Percentiles rank a stretch among this genome's conserved stretches.
Evolutionary conservation across 2,113 vertebrate genomes (phyloP).

Genomic region (Equus quagga): DNA sequence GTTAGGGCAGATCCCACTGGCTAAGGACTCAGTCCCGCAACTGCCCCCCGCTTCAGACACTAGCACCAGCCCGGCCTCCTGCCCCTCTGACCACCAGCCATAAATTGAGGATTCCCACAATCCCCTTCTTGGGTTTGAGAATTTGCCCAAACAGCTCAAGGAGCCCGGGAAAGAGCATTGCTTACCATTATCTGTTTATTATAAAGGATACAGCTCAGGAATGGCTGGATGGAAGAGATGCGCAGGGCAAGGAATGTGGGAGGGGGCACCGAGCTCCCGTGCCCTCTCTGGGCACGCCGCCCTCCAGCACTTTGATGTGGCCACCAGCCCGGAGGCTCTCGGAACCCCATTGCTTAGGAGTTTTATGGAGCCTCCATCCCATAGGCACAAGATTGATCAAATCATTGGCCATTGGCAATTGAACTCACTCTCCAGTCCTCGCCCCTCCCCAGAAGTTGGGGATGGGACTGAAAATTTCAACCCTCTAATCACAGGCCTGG

Average conservation of each 20-base stretch:
- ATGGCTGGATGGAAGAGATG: not conserved
- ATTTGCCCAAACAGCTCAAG: not conserved
- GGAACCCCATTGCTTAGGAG: not conserved
- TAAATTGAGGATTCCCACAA: not conserved
- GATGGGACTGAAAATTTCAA: not conserved
- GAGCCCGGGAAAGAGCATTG: not conserved
- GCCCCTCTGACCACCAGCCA: not conserved
- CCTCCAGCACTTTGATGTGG: not conserved
- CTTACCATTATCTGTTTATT: not conserved
- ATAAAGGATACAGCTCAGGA: not conserved
- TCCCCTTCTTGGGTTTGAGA: accelerated
- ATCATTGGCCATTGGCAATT: not conserved
- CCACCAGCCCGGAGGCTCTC: not conserved
- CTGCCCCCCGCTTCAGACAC: not conserved
- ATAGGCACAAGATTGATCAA: not conserved
- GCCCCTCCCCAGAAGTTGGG: not conserved
- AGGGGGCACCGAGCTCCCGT: not conserved
- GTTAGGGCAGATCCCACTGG: not conserved
- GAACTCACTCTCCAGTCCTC: not conserved
- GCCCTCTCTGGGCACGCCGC: not conserved
- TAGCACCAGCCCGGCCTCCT: not conserved
- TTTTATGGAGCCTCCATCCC: not conserved
- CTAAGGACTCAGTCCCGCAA: not conserved
- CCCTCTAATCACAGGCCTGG: not conserved
- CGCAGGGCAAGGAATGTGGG: not conserved